Conservation (phyloP, 2,888 invertebrate genomes). For the Diaperis boleti region DNA sequence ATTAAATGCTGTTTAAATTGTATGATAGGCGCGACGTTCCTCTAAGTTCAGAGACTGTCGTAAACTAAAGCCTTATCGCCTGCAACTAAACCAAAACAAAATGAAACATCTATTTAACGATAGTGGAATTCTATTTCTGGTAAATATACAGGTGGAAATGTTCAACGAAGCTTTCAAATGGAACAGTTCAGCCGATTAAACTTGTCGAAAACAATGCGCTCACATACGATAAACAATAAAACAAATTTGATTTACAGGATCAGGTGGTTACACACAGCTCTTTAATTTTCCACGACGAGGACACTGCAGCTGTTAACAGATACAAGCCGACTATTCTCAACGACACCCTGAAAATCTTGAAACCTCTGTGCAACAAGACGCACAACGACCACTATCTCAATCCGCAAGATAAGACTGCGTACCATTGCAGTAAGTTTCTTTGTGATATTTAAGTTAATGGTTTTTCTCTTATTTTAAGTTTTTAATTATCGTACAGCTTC, state of each 20-base stretch:
- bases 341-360: constrained; percentile 55
- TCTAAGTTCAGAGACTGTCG: constrained; percentile 21
- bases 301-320: constrained; percentile 63
- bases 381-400: constrained; percentile 54
- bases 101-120: constrained; percentile 13
- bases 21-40: constrained; percentile 19
- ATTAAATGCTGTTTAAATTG: constrained; percentile 24
- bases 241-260: constrained; percentile 56
- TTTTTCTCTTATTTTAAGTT: no score
- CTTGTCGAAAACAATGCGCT: constrained; percentile 8
- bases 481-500: no score
- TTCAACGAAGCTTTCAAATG: constrained; percentile 8
- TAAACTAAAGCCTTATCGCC: constrained; percentile 29
- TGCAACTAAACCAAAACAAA: constrained; percentile 32
- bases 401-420: constrained; percentile 55
- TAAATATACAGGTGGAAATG: constrained; percentile 3
- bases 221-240: constrained; percentile 7
- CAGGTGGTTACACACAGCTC: constrained; percentile 59
- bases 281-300: constrained; percentile 65
- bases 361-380: constrained; percentile 60
- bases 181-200: constrained; percentile 7
- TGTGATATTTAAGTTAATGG: no score
- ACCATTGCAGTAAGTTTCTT: constrained; percentile 57
- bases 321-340: constrained; percentile 63
- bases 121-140: constrained; percentile 11